Conservation (phyloP, 2,888 invertebrate genomes). For the Portevinia maculata region DNA sequence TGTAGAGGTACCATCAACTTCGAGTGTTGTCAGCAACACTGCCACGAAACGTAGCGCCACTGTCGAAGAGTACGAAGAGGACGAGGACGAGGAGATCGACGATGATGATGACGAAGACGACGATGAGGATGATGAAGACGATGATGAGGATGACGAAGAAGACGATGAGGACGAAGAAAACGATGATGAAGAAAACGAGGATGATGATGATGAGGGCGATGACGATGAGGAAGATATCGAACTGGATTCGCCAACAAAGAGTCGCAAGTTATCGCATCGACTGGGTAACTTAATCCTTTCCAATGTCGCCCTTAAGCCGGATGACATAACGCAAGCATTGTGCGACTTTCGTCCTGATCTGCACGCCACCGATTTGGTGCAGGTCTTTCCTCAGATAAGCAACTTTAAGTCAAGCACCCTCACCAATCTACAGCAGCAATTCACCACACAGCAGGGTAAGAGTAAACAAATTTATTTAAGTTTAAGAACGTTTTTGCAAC, state of each 20-base stretch:
- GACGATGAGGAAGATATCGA: constrained; percentile 75
- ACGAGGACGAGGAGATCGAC: constrained; percentile 79
- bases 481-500: constrained; percentile 47
- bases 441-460: constrained; percentile 75
- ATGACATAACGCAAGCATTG: constrained; percentile 80
- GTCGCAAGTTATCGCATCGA: constrained; percentile 79
- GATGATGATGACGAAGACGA: constrained; percentile 79
- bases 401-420: constrained; percentile 79
- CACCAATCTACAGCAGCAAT: constrained; percentile 79
- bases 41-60: constrained; percentile 69
- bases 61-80: constrained; percentile 75
- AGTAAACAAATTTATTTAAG: constrained; percentile 18
- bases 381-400: constrained; percentile 80
- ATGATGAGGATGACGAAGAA: constrained; percentile 78
- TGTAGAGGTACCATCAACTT: constrained; percentile 41
- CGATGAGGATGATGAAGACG: constrained; percentile 79
- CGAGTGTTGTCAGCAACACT: constrained; percentile 51
- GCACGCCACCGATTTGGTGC: constrained; percentile 80
- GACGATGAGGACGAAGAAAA: constrained; percentile 76
- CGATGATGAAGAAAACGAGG: constrained; percentile 75
- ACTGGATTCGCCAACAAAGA: constrained; percentile 77
- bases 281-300: constrained; percentile 81
- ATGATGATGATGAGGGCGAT: constrained; percentile 75
- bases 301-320: constrained; percentile 78
- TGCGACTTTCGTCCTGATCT: constrained; percentile 82